Percentiles rank a stretch among this genome's conserved stretches.
Evolutionary conservation across 2,113 vertebrate genomes (phyloP).

Genomic region (Tragelaphus scriptus): DNA sequence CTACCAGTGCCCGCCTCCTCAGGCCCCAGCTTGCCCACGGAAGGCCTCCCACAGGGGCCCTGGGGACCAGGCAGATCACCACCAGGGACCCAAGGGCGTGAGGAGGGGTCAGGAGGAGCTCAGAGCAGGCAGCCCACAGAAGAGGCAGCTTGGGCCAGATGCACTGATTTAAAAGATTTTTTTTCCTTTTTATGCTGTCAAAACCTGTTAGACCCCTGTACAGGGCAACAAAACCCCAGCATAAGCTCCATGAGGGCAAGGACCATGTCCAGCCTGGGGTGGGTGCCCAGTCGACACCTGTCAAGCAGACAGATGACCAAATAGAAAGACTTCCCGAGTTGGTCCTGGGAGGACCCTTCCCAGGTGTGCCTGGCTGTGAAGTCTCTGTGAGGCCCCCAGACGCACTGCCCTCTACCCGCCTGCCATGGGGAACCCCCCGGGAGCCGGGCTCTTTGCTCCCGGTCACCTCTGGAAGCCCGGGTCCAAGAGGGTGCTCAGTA

Average conservation of each 20-base stretch:
- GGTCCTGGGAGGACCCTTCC: background rate
- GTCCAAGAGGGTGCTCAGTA: background rate
- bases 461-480: background rate
- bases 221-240: background rate
- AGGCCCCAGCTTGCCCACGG: background rate
- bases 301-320: background rate
- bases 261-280: background rate
- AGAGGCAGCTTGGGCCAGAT: background rate
- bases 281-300: background rate
- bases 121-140: background rate
- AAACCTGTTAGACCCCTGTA: background rate
- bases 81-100: background rate
- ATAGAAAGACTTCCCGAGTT: background rate
- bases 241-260: background rate
- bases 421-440: background rate
- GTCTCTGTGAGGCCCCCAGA: background rate
- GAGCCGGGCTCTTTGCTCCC: background rate
- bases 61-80: background rate
- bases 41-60: background rate
- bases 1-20: background rate
- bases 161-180: background rate
- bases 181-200: background rate
- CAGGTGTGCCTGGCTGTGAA: background rate
- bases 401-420: no score
- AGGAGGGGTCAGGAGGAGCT: background rate